Percentiles rank a stretch among this genome's conserved stretches.
phyloP scores from a whole-genome alignment of 2,113 vertebrate species.

The Cynocephalus volans region DNA sequence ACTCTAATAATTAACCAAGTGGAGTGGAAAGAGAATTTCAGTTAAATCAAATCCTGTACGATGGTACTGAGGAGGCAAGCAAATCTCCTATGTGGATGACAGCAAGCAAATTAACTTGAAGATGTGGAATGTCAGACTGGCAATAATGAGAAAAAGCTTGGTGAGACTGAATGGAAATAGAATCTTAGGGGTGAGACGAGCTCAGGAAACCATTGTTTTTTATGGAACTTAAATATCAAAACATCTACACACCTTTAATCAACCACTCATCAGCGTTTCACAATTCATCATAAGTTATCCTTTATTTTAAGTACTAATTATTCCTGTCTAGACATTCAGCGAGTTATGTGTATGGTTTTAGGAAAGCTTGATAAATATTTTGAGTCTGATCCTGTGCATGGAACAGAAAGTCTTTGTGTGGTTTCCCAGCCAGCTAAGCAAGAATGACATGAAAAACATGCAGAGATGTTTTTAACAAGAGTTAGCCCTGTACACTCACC shows the following conservation, averaged over 20 bases:
- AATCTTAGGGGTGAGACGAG: background rate
- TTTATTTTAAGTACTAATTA: conserved; percentile 69
- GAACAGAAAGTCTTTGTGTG: conserved; percentile 71
- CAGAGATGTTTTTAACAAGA: conserved; percentile 37
- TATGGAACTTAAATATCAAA: conserved; percentile 58
- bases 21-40: background rate
- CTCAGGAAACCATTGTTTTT: conserved; percentile 10
- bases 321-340: conserved; percentile 72
- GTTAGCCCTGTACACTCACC: background rate
- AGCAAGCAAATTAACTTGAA: conserved; percentile 52
- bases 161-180: background rate
- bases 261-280: background rate
- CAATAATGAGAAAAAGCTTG: background rate
- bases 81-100: background rate
- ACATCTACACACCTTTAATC: conserved; percentile 53
- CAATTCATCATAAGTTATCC: conserved; percentile 48
- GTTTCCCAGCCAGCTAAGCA: conserved; percentile 10
- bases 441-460: conserved; percentile 34
- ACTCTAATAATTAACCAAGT: background rate
- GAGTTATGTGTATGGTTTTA: conserved; percentile 51
- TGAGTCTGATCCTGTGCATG: conserved; percentile 51
- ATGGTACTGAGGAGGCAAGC: background rate
- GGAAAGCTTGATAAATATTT: conserved; percentile 75
- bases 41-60: background rate
- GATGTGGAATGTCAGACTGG: background rate